These are phyloP conservation scores for Noctua janthina DNA, from an alignment of 2,888 invertebrate species.

Conservation along the genomic window DNA sequence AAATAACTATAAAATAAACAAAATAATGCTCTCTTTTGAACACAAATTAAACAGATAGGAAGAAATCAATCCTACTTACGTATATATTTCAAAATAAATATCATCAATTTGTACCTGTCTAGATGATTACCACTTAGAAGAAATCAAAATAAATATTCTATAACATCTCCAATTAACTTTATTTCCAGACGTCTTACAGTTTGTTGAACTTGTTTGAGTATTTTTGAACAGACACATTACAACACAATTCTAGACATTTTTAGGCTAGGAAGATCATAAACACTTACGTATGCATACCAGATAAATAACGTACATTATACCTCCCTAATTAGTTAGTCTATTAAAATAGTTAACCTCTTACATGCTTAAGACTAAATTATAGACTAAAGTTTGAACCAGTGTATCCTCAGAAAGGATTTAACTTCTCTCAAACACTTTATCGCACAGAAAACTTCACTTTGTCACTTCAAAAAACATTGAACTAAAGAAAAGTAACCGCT, in stretches of 20 bases:
- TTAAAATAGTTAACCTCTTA: neutral
- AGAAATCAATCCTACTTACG: neutral
- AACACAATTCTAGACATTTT: neutral
- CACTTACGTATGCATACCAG: slow-evolving; percentile 15
- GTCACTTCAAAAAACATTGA: slow-evolving; percentile 62
- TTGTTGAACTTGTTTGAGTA: neutral
- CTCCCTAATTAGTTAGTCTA: neutral
- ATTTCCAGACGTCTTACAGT: neutral
- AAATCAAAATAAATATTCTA: neutral
- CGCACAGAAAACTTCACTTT: slow-evolving; percentile 63
- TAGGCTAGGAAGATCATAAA: neutral
- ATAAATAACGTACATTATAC: slow-evolving; percentile 8
- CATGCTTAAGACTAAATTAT: slow-evolving; percentile 24
- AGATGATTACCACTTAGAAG: neutral
- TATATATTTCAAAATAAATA: neutral
- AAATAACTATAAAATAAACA: neutral
- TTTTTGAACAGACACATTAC: neutral
- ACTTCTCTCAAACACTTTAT: slow-evolving; percentile 17
- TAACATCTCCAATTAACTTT: slow-evolving; percentile 5
- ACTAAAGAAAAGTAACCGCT: slow-evolving; percentile 60
- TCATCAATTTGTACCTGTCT: neutral
- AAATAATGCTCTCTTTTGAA: neutral
- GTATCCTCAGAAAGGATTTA: neutral
- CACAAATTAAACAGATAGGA: neutral
- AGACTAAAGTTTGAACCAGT: slow-evolving; percentile 2